Evolutionary conservation across 2,888 invertebrate genomes (phyloP), one percentile per base, ranked within the genome.

Genomic region (Lampropteryx suffumata): DNA sequence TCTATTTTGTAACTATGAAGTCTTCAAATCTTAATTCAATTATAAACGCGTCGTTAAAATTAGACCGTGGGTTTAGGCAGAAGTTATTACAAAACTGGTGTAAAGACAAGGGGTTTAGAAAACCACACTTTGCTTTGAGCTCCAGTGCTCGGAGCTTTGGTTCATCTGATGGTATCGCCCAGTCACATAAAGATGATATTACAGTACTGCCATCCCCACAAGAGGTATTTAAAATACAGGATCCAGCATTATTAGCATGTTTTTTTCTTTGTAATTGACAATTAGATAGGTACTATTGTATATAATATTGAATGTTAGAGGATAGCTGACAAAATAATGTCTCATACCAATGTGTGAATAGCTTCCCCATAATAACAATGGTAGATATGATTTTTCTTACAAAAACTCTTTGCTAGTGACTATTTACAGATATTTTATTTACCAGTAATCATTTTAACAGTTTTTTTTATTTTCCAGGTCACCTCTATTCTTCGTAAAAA

Each of bases 401-500:
- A n/a, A n/a, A n/a, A n/a, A n/a, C n/a, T n/a, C n/a, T n/a, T n/a
- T n/a, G n/a, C n/a, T n/a, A n/a, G n/a, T n/a, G n/a, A n/a, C n/a
- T n/a, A n/a, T n/a, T n/a, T n/a, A n/a, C n/a, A n/a, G n/a, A n/a
- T n/a, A n/a, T n/a, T n/a, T n/a, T n/a, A n/a, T n/a, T n/a, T n/a
- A n/a, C n/a, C n/a, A n/a, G n/a, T n/a, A n/a, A n/a, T n/a, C n/a
- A n/a, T n/a, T n/a, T n/a, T n/a, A n/a, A n/a, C n/a, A n/a, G n/a
- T n/a, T 37, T 26, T 12, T 29, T 40, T 32, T 40, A 24, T 28
- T 13, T 81, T 65, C 12, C 71, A 97, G 97, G 95, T 97, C 14
- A 95, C 95, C 52, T 76, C 89, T 27, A 93, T 95, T 55, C 83
- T 97, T 41, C 92, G 95, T 58, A 93, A 94, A 65, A 95, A 97